Percentiles rank a stretch among this genome's conserved stretches.
Evolutionary conservation across 1,140 invertebrate species (phyloP).

Genomic region (Apolygus lucorum): DNA sequence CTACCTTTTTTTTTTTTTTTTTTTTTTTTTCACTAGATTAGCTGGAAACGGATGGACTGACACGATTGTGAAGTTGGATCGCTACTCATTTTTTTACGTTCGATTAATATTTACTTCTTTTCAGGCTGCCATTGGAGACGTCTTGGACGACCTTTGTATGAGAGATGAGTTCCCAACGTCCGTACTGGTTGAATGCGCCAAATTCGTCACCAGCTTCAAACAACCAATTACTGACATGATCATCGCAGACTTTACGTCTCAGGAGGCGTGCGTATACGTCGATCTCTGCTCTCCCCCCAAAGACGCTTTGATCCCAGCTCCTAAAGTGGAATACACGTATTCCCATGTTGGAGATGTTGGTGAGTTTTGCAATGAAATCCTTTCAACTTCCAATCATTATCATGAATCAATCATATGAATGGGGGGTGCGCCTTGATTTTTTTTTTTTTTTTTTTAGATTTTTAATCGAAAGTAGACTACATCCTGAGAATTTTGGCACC

Average conservation of each 20-base stretch:
- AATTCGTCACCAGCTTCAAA: slow-evolving; percentile 67
- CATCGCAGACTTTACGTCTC: slow-evolving; percentile 60
- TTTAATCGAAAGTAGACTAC: too few species aligned
- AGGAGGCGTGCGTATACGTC: slow-evolving; percentile 67
- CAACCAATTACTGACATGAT: slow-evolving; percentile 67
- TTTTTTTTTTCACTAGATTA: too few species aligned
- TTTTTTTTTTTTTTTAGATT: too few species aligned
- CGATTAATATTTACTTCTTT: slow-evolving; percentile 28
- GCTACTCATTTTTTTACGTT: background rate
- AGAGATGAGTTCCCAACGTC: slow-evolving; percentile 49
- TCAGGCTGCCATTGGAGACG: slow-evolving; percentile 57
- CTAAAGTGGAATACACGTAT: slow-evolving; percentile 31
- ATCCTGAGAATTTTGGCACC: too few species aligned
- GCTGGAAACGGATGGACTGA: too few species aligned
- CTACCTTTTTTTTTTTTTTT: background rate
- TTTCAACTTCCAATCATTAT: too few species aligned
- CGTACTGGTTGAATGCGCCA: slow-evolving; percentile 55
- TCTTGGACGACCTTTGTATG: slow-evolving; percentile 61
- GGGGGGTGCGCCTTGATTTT: too few species aligned
- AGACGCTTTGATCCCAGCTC: slow-evolving; percentile 25
- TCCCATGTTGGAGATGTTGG: slow-evolving; percentile 46
- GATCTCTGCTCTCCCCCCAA: slow-evolving; percentile 51
- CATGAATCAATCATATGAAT: too few species aligned
- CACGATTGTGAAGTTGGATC: too few species aligned
- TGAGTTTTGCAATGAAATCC: too few species aligned